Percentiles rank a stretch among this genome's conserved stretches.
These are phyloP conservation scores for Syngnathus scovelli DNA, from an alignment of 2,113 vertebrate genomes.

Conservation along the genomic window DNA sequence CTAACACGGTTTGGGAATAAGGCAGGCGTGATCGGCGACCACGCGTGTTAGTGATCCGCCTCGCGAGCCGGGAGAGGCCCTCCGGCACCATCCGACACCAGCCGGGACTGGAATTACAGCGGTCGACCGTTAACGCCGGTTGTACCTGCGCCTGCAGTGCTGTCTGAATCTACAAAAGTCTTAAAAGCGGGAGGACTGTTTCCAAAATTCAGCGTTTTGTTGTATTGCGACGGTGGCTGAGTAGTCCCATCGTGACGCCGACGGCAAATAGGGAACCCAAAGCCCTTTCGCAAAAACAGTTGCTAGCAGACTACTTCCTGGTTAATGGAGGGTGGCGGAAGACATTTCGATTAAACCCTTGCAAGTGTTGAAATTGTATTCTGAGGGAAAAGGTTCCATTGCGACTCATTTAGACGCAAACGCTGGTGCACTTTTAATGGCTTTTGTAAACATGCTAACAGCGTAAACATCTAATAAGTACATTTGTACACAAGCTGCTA, in stretches of 20 bases:
- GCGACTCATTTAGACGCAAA: not conserved
- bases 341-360: too few species aligned
- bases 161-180: not conserved
- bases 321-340: too few species aligned
- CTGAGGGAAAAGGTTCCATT: not conserved
- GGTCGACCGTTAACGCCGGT: not conserved
- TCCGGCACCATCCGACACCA: slow-evolving; percentile 7
- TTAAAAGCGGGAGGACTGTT: not conserved
- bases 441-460: too few species aligned
- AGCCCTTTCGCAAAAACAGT: too few species aligned
- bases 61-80: slow-evolving; percentile 15
- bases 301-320: too few species aligned
- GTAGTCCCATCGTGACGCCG: too few species aligned
- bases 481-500: too few species aligned
- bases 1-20: slow-evolving; percentile 54
- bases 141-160: not conserved
- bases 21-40: slow-evolving; percentile 25
- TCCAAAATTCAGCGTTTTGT: not conserved
- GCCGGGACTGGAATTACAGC: slow-evolving; percentile 10
- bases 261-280: too few species aligned
- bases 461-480: too few species aligned
- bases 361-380: not conserved
- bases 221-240: not conserved
- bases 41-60: slow-evolving; percentile 27
- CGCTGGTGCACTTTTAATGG: too few species aligned